A percentile compares a stretch with the other conserved stretches of the same genome.
Conservation (phyloP, 2,888 invertebrate genomes). For the Mactromeris polynyma region DNA sequence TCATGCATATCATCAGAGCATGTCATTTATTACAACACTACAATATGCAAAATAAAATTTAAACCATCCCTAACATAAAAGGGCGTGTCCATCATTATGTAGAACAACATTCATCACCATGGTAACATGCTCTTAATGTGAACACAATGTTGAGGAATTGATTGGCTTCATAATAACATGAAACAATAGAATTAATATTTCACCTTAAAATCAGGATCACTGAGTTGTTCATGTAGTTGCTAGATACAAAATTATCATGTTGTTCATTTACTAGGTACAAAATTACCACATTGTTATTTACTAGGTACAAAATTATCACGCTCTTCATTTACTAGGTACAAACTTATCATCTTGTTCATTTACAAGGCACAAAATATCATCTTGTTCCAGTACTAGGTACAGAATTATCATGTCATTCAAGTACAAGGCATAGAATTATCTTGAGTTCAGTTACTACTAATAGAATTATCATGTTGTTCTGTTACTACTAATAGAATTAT, state of each 20-base stretch:
- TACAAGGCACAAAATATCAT: no score
- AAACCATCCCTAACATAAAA: background rate
- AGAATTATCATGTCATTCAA: no score
- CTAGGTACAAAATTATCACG: background rate
- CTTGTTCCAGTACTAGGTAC: no score
- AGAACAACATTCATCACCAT: background rate
- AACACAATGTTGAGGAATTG: background rate
- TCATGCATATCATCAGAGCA: background rate
- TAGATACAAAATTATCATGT: background rate
- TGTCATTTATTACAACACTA: background rate
- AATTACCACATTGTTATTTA: background rate
- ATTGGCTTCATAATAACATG: background rate
- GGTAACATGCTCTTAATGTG: background rate
- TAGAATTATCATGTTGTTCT: no score
- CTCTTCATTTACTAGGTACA: no score
- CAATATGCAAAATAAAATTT: background rate
- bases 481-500: no score
- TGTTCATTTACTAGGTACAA: background rate
- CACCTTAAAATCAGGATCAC: slow-evolving; percentile 1
- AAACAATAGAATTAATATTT: background rate
- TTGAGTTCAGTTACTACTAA: no score
- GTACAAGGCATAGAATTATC: no score
- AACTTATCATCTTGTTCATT: no score
- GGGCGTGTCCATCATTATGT: background rate
- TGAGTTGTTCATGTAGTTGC: background rate